Conservation (phyloP, 2,797 vertebrate species). For the Peromyscus melanophrys region DNA sequence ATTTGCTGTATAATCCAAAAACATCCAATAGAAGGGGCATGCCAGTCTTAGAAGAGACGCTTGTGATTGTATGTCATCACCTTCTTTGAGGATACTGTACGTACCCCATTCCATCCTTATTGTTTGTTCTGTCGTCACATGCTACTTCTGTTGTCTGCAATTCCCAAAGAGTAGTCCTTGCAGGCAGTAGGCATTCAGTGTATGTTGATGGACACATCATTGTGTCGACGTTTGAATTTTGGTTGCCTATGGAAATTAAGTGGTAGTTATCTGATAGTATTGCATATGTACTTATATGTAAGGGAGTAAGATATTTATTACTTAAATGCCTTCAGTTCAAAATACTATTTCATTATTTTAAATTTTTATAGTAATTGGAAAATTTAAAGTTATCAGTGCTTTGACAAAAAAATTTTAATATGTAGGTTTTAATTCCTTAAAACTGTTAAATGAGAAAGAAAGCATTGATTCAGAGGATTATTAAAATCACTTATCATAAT, state of each 20-base stretch:
- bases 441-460: slow-evolving; percentile 33
- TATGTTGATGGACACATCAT: slow-evolving; percentile 14
- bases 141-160: not conserved
- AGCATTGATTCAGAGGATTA: slow-evolving; percentile 33
- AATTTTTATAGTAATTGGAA: slow-evolving; percentile 12
- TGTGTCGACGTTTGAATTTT: not conserved
- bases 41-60: not conserved
- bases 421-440: slow-evolving; percentile 26
- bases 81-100: not conserved
- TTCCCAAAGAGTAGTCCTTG: not conserved
- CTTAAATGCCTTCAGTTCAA: slow-evolving; percentile 49
- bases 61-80: not conserved
- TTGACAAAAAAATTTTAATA: slow-evolving; percentile 26
- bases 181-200: not conserved
- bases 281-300: not conserved
- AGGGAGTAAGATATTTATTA: not conserved
- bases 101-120: not conserved
- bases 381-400: slow-evolving; percentile 12
- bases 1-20: slow-evolving; percentile 4
- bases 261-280: slow-evolving; percentile 25
- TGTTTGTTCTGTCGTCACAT: not conserved
- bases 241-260: slow-evolving; percentile 4
- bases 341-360: slow-evolving; percentile 14
- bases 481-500: not conserved
- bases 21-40: not conserved